phyloP scores from a whole-genome alignment of 2,113 vertebrate genomes.

The Crotalus tigris region DNA sequence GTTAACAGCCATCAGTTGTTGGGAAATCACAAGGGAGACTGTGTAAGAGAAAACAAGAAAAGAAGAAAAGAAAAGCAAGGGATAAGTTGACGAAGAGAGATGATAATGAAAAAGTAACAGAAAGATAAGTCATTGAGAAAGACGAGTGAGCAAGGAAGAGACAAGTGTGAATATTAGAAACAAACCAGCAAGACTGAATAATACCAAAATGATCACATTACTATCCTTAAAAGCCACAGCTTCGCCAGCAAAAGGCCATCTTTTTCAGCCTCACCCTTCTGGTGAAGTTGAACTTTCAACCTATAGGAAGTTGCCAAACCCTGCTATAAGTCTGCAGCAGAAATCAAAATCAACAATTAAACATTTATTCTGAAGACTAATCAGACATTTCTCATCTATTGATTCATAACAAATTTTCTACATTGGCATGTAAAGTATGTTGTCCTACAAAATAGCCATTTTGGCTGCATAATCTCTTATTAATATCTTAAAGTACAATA shows the following conservation, averaged over 20 bases:
- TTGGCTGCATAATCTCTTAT: background rate
- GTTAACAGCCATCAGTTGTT: background rate
- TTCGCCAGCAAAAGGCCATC: background rate
- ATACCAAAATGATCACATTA: background rate
- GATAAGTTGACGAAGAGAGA: background rate
- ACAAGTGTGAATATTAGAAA: background rate
- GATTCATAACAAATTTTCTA: background rate
- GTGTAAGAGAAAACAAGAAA: background rate
- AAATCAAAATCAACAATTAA: background rate
- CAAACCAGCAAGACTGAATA: background rate
- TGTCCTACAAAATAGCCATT: background rate
- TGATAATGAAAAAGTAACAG: background rate
- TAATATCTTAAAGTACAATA: background rate
- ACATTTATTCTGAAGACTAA: background rate
- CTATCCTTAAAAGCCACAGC: background rate
- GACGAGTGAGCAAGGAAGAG: background rate
- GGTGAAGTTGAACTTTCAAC: background rate
- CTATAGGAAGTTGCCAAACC: background rate
- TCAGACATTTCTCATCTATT: background rate
- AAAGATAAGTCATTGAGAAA: background rate
- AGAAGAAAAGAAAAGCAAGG: background rate
- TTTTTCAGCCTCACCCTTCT: background rate
- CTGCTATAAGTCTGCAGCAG: background rate
- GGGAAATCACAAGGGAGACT: background rate
- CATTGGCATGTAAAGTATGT: background rate